A percentile compares a stretch with the other conserved stretches of the same genome.
These are phyloP conservation scores for Etheostoma nigrum DNA, from an alignment of 2,797 vertebrate genomes.

Conservation along the genomic window DNA sequence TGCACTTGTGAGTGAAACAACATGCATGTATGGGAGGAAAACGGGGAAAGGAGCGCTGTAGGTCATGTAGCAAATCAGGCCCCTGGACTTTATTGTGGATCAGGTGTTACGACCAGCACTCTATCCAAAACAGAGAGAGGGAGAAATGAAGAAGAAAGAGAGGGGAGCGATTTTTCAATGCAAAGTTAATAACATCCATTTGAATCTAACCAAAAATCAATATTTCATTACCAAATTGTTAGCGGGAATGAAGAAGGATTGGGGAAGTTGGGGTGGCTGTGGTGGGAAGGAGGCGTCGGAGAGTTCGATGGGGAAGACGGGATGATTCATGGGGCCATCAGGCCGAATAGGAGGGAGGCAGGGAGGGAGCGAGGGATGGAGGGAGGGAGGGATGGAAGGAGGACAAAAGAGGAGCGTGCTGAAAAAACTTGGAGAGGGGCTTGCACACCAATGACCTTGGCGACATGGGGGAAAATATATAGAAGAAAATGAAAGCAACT, in stretches of 20 bases:
- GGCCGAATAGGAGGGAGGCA: constrained; percentile 82
- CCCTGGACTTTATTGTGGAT: constrained; percentile 84
- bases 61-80: constrained; percentile 87
- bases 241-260: constrained; percentile 99
- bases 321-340: constrained; percentile 98
- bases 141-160: constrained; percentile 63
- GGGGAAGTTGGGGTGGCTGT: constrained; percentile 93
- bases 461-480: constrained; percentile 83
- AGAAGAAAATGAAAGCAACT: constrained; percentile 93
- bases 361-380: constrained; percentile 53
- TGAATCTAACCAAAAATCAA: constrained; percentile 99
- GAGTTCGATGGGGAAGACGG: constrained; percentile 96
- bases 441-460: constrained; percentile 94
- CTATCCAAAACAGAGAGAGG: constrained; percentile 70
- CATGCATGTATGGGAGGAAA: constrained; percentile 16
- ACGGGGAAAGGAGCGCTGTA: constrained; percentile 60
- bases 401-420: constrained; percentile 85
- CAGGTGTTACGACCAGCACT: constrained; percentile 72
- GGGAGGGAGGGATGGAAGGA: constrained; percentile 75
- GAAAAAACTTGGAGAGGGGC: constrained; percentile 87
- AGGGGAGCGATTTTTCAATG: constrained; percentile 99
- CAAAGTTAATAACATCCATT: constrained; percentile 99
- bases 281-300: constrained; percentile 91
- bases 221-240: constrained; percentile 99
- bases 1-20: constrained; percentile 5